phyloP scores from a whole-genome alignment of 2,113 vertebrate species.

The Tenrec ecaudatus region DNA sequence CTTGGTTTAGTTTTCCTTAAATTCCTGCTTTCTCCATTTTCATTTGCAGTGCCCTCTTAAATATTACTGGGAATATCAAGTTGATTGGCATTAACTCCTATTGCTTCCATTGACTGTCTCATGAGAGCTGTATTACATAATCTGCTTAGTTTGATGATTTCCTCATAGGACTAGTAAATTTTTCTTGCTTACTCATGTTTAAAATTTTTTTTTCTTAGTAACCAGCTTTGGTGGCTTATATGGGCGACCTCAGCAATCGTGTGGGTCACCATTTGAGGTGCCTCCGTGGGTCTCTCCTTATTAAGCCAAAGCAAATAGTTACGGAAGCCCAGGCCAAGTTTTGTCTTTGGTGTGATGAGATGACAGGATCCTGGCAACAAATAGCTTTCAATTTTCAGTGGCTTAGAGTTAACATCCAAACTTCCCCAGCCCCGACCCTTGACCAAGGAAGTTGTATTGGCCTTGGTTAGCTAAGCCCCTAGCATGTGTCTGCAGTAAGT shows the following conservation, averaged over 20 bases:
- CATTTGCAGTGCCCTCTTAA: background rate
- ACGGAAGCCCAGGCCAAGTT: slow-evolving; percentile 10
- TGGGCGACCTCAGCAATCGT: too few relatives aligned
- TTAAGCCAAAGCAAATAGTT: slow-evolving; percentile 41
- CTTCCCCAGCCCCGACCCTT: background rate
- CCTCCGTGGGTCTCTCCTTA: background rate
- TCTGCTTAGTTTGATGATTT: slow-evolving; percentile 7
- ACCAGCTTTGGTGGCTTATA: background rate
- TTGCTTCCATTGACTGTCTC: background rate
- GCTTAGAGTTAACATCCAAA: background rate
- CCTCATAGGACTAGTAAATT: background rate
- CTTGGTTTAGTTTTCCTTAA: too few relatives aligned
- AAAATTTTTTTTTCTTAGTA: background rate
- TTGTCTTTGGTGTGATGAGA: slow-evolving; percentile 13
- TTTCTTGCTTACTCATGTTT: slow-evolving; percentile 27
- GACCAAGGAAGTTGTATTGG: background rate
- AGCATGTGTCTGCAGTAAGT: background rate
- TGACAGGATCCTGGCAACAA: background rate
- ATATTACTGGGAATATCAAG: background rate
- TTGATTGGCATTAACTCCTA: background rate
- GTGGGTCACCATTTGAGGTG: too few relatives aligned
- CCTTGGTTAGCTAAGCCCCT: background rate
- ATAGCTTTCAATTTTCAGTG: background rate
- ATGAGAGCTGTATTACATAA: background rate
- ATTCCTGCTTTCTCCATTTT: background rate